Evolutionary conservation across 2,113 vertebrate species (phyloP).

Genomic region (Aplodontia rufa): DNA sequence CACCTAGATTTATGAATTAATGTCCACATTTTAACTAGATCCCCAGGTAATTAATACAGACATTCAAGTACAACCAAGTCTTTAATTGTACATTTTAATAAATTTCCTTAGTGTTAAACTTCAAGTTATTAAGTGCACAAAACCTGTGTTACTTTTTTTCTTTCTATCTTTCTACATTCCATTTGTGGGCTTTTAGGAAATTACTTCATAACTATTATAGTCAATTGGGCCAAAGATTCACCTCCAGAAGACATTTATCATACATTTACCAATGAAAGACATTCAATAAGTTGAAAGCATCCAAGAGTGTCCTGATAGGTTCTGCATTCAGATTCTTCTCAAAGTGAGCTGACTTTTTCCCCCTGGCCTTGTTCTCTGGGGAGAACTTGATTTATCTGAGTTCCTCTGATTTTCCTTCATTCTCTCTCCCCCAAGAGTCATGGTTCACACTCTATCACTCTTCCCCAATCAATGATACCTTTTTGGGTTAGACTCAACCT

Average conservation of each 20-base stretch:
- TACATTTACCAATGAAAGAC: neutral
- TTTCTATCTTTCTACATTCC: neutral
- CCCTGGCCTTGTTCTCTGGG: neutral
- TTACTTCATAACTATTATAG: neutral
- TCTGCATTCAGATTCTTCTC: neutral
- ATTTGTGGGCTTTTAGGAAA: neutral
- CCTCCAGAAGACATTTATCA: neutral
- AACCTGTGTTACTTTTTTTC: neutral
- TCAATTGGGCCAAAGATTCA: neutral
- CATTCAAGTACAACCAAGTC: neutral
- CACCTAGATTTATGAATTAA: neutral
- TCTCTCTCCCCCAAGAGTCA: neutral
- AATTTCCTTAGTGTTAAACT: neutral
- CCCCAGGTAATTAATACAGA: neutral
- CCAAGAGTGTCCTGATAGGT: neutral
- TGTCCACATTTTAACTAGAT: neutral
- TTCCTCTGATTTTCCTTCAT: neutral
- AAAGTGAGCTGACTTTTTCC: neutral
- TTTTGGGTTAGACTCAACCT: neutral
- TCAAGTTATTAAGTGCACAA: neutral
- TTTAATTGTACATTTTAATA: neutral
- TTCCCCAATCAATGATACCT: neutral
- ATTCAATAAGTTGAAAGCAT: neutral
- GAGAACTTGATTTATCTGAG: neutral
- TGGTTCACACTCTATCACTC: neutral